A percentile compares a stretch with the other conserved stretches of the same genome.
Conservation (phyloP, 2,888 invertebrate genomes). For the Baccha elongata region DNA sequence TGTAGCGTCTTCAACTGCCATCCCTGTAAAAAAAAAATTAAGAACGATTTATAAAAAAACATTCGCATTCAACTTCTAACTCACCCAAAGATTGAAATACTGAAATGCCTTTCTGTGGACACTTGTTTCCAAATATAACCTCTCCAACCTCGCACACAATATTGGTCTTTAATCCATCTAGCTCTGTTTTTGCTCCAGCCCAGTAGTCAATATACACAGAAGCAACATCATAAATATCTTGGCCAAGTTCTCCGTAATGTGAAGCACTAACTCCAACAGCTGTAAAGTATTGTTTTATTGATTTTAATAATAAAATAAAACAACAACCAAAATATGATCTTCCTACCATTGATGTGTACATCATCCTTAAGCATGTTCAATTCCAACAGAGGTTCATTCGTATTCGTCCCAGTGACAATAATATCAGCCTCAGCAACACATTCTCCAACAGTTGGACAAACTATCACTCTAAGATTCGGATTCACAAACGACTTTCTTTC, state of each 20-base stretch:
- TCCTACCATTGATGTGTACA: slow-evolving; percentile 86
- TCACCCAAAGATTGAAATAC: slow-evolving; percentile 86
- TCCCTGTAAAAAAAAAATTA: slow-evolving; percentile 81
- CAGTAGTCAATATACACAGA: slow-evolving; percentile 84
- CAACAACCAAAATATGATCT: too few species aligned
- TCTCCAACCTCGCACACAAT: slow-evolving; percentile 85
- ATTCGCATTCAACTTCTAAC: too few species aligned
- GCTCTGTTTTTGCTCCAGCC: slow-evolving; percentile 83
- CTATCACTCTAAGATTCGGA: slow-evolving; percentile 72
- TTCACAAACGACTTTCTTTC: slow-evolving; percentile 67
- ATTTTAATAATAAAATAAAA: too few species aligned
- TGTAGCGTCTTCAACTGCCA: slow-evolving; percentile 85
- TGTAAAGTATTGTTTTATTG: slow-evolving; percentile 75
- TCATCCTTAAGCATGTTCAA: slow-evolving; percentile 83
- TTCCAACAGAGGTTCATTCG: slow-evolving; percentile 83
- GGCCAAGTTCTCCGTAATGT: slow-evolving; percentile 84
- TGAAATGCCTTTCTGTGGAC: slow-evolving; percentile 81
- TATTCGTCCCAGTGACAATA: slow-evolving; percentile 85
- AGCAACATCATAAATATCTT: slow-evolving; percentile 83
- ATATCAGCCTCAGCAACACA: slow-evolving; percentile 85
- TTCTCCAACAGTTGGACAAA: slow-evolving; percentile 78
- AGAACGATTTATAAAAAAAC: too few species aligned
- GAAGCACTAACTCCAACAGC: slow-evolving; percentile 84
- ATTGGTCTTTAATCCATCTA: slow-evolving; percentile 83
- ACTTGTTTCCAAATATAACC: slow-evolving; percentile 81